Conservation (phyloP, 2,888 invertebrate species). For the Eupeodes latifasciatus region DNA sequence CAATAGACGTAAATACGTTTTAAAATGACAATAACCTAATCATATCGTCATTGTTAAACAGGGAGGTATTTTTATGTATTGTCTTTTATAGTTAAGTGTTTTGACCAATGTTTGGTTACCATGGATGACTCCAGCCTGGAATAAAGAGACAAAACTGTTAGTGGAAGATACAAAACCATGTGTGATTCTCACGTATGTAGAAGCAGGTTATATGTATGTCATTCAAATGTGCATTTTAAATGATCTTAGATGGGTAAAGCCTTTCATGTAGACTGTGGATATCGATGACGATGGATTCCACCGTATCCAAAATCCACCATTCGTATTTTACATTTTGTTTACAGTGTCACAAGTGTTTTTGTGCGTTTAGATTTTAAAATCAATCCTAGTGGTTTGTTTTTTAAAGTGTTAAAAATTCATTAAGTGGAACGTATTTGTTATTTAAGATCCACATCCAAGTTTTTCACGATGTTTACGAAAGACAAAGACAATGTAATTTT, state of each 20-base stretch:
- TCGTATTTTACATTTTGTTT: too few relatives aligned
- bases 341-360: too few relatives aligned
- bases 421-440: too few relatives aligned
- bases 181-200: constrained; percentile 11
- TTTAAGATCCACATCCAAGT: too few relatives aligned
- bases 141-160: not conserved
- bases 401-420: too few relatives aligned
- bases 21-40: not conserved
- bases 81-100: constrained; percentile 9
- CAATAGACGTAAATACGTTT: constrained; percentile 1
- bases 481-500: too few relatives aligned
- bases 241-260: constrained; percentile 53
- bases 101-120: constrained; percentile 53
- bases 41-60: constrained; percentile 13
- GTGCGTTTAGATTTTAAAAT: too few relatives aligned
- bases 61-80: not conserved
- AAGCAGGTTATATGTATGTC: not conserved
- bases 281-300: not conserved
- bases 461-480: too few relatives aligned
- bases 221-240: constrained; percentile 65
- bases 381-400: too few relatives aligned
- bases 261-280: not conserved
- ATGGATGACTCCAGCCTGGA: constrained; percentile 58
- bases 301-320: not conserved
- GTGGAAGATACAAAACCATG: constrained; percentile 25